phyloP scores from a whole-genome alignment of 2,888 invertebrate species.

The Drosophila anomalata region DNA sequence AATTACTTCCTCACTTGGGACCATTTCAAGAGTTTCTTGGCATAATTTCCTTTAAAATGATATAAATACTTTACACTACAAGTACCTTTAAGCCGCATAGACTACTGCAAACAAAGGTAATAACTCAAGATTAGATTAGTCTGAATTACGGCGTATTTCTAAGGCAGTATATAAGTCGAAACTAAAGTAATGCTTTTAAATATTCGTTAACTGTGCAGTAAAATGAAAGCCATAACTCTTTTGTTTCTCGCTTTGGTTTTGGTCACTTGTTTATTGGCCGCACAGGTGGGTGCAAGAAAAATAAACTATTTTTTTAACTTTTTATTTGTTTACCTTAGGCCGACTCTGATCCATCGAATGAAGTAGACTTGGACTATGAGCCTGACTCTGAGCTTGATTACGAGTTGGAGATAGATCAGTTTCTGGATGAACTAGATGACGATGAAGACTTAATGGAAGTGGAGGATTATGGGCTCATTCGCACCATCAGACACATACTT shows the following conservation, averaged over 20 bases:
- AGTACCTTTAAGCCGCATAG: not conserved
- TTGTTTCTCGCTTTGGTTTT: constrained; percentile 50
- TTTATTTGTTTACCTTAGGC: constrained; percentile 2
- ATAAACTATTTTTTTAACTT: not conserved
- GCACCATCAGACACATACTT: not conserved
- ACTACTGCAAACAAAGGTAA: not conserved
- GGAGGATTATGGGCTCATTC: not conserved
- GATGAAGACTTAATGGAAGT: not conserved
- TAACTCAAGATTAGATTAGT: not conserved
- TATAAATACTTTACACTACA: not conserved
- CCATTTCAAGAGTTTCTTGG: not conserved
- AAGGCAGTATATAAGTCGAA: constrained; percentile 10
- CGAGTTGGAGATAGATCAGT: not conserved
- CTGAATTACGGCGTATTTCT: not conserved
- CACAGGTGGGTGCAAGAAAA: constrained; percentile 34
- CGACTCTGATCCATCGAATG: not conserved
- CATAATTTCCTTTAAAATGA: not conserved
- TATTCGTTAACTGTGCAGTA: constrained; percentile 27
- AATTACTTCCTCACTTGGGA: not conserved
- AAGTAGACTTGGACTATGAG: not conserved
- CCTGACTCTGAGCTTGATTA: constrained; percentile 8
- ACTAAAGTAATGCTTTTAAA: not conserved
- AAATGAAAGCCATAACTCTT: constrained; percentile 55
- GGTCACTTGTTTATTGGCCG: constrained; percentile 52
- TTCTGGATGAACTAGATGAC: not conserved